Evolutionary conservation across 2,888 invertebrate species (phyloP).

Genomic region (Andrena hattorfiana): DNA sequence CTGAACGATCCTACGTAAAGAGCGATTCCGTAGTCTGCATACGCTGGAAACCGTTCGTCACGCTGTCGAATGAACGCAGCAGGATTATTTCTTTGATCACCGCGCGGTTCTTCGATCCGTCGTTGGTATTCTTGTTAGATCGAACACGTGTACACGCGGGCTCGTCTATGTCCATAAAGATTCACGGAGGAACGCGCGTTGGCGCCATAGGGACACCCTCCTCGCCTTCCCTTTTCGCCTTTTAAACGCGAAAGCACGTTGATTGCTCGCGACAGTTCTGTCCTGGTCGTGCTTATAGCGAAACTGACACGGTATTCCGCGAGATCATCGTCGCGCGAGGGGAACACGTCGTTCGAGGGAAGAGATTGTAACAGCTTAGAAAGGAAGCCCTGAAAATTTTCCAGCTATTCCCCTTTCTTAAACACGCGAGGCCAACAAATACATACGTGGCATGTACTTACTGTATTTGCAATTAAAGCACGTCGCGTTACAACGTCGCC

Average conservation of each 20-base stretch:
- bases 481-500: conserved; percentile 6
- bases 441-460: background rate
- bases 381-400: background rate
- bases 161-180: conserved; percentile 41
- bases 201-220: conserved; percentile 57
- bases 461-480: conserved; percentile 5
- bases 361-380: background rate
- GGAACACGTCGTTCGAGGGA: conserved; percentile 3
- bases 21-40: conserved; percentile 78
- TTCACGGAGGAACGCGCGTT: conserved; percentile 32
- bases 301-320: conserved; percentile 26
- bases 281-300: background rate
- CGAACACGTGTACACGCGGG: conserved; percentile 35
- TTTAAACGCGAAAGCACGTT: conserved; percentile 19
- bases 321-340: conserved; percentile 1
- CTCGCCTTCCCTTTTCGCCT: conserved; percentile 13
- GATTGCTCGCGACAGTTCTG: conserved; percentile 37
- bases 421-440: background rate
- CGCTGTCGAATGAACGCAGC: conserved; percentile 71
- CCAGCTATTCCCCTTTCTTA: background rate
- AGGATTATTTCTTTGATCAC: conserved; percentile 64
- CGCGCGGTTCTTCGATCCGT: conserved; percentile 59
- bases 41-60: conserved; percentile 71
- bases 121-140: conserved; percentile 77
- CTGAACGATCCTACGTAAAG: conserved; percentile 71